phyloP scores from a whole-genome alignment of 2,888 invertebrate genomes.

The Yponomeuta sedellus region DNA sequence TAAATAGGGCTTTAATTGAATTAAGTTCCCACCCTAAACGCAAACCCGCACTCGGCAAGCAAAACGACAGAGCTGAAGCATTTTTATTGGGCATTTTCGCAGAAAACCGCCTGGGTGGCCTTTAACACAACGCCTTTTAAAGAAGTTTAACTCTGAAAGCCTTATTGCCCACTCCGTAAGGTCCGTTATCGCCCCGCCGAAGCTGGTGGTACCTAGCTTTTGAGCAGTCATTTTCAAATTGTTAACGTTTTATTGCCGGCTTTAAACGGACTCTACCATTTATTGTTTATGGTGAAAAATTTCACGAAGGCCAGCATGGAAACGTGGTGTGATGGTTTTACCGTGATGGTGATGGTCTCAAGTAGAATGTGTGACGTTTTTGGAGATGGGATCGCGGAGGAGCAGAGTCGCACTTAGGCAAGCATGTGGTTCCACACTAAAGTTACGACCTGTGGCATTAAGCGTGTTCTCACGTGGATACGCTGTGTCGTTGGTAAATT shows the following conservation, averaged over 20 bases:
- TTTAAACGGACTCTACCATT: background rate
- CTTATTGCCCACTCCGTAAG: background rate
- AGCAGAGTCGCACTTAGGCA: no score
- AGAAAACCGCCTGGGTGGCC: constrained; percentile 57
- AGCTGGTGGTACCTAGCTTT: constrained; percentile 15
- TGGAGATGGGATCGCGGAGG: no score
- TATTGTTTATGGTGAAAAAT: background rate
- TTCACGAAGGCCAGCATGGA: background rate
- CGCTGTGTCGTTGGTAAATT: no score
- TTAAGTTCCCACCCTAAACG: constrained; percentile 22
- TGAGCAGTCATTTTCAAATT: background rate
- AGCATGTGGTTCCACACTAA: no score
- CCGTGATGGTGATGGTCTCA: no score
- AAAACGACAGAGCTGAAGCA: constrained; percentile 31
- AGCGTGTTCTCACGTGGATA: no score
- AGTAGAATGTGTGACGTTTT: background rate
- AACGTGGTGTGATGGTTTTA: background rate
- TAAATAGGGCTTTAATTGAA: no score
- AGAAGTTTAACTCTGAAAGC: constrained; percentile 21
- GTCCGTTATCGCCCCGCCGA: background rate
- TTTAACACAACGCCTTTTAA: constrained; percentile 17
- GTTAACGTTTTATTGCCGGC: background rate
- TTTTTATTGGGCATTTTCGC: constrained; percentile 50
- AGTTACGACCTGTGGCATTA: no score
- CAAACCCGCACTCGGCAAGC: constrained; percentile 24